phyloP scores from a whole-genome alignment of 1,140 invertebrate species.

The Aphelenchoides besseyi region DNA sequence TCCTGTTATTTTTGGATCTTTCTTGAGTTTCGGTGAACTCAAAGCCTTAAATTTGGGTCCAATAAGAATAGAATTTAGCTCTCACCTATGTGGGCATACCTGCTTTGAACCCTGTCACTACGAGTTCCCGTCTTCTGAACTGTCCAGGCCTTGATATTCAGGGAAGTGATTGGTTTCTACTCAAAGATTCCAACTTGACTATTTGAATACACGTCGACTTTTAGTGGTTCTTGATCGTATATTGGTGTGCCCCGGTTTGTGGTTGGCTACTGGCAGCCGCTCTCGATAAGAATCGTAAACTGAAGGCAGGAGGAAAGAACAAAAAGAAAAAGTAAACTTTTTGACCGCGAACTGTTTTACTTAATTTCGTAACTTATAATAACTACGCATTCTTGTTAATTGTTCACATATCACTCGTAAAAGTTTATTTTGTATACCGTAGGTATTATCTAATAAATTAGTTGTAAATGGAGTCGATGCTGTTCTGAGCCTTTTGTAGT shows the following conservation, averaged over 20 bases:
- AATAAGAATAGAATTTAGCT: constrained; percentile 33
- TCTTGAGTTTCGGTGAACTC: constrained; percentile 45
- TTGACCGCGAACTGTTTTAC: background rate
- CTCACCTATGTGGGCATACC: constrained; percentile 51
- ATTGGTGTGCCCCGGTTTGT: constrained; percentile 38
- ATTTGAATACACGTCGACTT: background rate
- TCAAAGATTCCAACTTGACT: background rate
- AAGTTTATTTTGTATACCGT: background rate
- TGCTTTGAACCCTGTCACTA: constrained; percentile 54
- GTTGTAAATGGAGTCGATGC: constrained; percentile 5
- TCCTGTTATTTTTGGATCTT: constrained; percentile 39
- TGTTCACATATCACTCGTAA: background rate
- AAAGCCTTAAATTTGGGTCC: constrained; percentile 1
- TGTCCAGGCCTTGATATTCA: constrained; percentile 46
- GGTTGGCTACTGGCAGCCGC: constrained; percentile 40
- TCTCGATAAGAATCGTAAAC: constrained; percentile 29
- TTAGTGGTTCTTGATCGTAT: constrained; percentile 25
- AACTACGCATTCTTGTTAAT: constrained; percentile 1
- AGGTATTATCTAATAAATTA: constrained; percentile 16
- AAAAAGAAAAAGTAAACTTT: constrained; percentile 19
- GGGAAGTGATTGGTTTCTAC: background rate
- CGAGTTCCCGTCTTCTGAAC: constrained; percentile 44
- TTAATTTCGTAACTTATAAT: background rate
- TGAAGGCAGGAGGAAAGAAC: background rate
- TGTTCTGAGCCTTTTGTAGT: background rate